A percentile compares a stretch with the other conserved stretches of the same genome.
Evolutionary conservation across 2,797 vertebrate genomes (phyloP).

Genomic region (Kryptolebias ocellatus): DNA sequence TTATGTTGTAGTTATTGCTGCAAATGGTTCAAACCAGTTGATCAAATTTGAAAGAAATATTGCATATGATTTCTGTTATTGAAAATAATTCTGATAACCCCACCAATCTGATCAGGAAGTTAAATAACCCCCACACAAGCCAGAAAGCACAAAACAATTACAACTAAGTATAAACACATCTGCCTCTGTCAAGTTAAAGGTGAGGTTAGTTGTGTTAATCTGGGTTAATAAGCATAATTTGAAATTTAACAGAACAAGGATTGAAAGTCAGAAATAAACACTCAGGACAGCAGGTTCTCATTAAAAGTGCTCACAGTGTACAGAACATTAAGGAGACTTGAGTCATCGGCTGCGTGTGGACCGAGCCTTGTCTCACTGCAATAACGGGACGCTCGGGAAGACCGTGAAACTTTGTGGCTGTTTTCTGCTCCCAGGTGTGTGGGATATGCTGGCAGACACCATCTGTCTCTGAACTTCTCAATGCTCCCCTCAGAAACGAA

Average conservation of each 20-base stretch:
- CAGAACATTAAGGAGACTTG: constrained; percentile 9
- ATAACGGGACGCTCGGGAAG: constrained; percentile 49
- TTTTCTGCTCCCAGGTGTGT: constrained; percentile 34
- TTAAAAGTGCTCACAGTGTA: constrained; percentile 28
- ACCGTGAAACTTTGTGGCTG: constrained; percentile 17
- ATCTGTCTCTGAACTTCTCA: constrained; percentile 57
- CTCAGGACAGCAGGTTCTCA: constrained; percentile 26
- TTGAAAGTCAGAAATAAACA: background rate
- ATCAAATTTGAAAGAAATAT: background rate
- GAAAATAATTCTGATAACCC: background rate
- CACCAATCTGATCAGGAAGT: background rate
- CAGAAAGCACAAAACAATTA: background rate
- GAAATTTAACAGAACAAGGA: background rate
- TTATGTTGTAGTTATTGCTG: too few relatives aligned
- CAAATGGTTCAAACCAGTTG: background rate
- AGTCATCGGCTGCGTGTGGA: constrained; percentile 11
- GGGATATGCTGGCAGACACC: constrained; percentile 23
- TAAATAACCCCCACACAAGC: background rate
- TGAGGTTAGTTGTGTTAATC: background rate
- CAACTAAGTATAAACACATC: background rate
- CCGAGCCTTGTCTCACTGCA: constrained; percentile 28
- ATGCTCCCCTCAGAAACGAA: constrained; percentile 33
- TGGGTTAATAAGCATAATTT: background rate
- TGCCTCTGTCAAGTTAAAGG: background rate
- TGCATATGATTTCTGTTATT: background rate